Conservation (phyloP, 2,113 vertebrate species). For the Rhinogobius similis region DNA sequence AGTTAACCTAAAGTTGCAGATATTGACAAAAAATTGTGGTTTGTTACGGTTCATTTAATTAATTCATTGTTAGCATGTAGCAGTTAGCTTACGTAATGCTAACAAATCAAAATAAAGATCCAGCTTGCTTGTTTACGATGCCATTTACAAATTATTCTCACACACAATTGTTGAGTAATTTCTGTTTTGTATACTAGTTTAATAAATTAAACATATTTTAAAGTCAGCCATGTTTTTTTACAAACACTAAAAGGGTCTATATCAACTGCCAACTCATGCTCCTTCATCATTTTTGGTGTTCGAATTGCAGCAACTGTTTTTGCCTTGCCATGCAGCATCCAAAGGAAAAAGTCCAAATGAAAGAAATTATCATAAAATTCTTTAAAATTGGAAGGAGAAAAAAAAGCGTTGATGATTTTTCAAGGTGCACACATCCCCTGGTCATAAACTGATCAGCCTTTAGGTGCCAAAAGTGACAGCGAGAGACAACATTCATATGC, state of each 20-base stretch:
- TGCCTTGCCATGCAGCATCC: constrained; percentile 74
- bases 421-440: constrained; percentile 19
- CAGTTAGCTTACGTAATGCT: neutral
- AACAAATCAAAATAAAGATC: neutral
- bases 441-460: constrained; percentile 28
- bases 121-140: neutral
- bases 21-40: neutral
- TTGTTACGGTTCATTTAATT: neutral
- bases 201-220: neutral
- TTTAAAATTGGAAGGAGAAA: constrained; percentile 43
- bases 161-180: neutral
- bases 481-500: constrained; percentile 42
- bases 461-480: constrained; percentile 25
- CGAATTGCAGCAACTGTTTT: constrained; percentile 47
- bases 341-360: constrained; percentile 13
- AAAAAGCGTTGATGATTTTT: constrained; percentile 22
- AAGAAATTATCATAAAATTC: constrained; percentile 16
- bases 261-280: constrained; percentile 69
- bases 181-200: neutral
- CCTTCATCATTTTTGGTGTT: constrained; percentile 45
- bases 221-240: neutral
- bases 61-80: neutral
- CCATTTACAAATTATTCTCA: neutral
- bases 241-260: constrained; percentile 9
- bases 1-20: neutral